Base-by-base conservation (phyloP, 2,113 vertebrate species). In the Pipa parva region DNA sequence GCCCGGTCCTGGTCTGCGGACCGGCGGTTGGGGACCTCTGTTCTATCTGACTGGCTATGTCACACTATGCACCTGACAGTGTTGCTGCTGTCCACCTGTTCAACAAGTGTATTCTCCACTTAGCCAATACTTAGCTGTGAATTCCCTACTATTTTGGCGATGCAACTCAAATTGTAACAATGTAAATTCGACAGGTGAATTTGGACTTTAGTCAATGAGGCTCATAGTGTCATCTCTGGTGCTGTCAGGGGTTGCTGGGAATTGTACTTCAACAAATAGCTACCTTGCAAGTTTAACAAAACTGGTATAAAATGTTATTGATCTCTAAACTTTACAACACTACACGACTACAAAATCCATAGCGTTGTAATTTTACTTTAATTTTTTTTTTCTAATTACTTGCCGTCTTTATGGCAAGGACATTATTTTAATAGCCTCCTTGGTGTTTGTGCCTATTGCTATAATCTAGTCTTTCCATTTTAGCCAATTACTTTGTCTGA, bases 401-500 rank as follows among this genome's bases (percentile, higher is more conserved):
- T 60, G 57, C 66, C 42, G 46, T 61, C 66, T 70, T 70, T 70
- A 70, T 61, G 49, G 58, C 48, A 22, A 25, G 66, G 66, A 70
- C 66, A 70, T 70, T 70, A 70, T 51, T 70, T 70, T 70, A 70
- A 70, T 70, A 39, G 66, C 58, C 58, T 70, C 57, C 25, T 60
- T 70, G 66, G 66, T 70, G 65, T 70, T 61, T 70, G 66, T 60
- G 66, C 36, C 66, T 70, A 70, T 61, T 61, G 66, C 57, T 46
- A 33, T 70, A 60, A 70, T 70, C 48, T 61, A 54, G 46, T 70
- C 58, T 70, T 70, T 70, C 66, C 66, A 70, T 70, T 70, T 70
- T 42, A 59, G 58, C 66, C 66, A 70, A 70, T 70, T 70, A 70
- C 66, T 70, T 70, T 61, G 57, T 54, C 66, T 70, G 66, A 70